phyloP scores from a whole-genome alignment of 2,797 vertebrate species.

The Dendrocincla tyrannina region DNA sequence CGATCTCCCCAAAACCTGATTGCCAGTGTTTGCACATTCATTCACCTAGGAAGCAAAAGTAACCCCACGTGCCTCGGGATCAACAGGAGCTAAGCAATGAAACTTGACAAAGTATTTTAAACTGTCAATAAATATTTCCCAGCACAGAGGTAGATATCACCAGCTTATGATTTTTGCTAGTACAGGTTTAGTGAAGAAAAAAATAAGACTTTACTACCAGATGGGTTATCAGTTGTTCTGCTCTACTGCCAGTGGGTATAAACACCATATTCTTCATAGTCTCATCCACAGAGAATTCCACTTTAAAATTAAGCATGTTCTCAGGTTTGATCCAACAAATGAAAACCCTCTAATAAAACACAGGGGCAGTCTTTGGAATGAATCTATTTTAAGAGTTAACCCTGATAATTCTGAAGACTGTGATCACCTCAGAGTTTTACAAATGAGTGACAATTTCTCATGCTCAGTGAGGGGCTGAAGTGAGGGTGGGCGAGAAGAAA shows the following conservation, averaged over 20 bases:
- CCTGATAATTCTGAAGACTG: neutral
- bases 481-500: neutral
- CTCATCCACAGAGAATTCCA: neutral
- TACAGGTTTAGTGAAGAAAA: neutral
- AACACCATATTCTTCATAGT: neutral
- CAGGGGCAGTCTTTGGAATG: neutral
- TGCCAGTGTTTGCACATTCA: neutral
- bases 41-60: neutral
- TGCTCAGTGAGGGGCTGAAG: neutral
- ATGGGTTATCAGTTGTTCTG: neutral
- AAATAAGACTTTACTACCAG: neutral
- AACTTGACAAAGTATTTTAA: neutral
- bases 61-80: neutral
- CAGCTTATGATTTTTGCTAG: neutral
- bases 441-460: neutral
- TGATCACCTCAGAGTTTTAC: neutral
- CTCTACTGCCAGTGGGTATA: neutral
- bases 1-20: neutral
- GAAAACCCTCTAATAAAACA: neutral
- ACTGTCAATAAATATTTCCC: neutral
- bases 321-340: neutral
- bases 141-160: neutral
- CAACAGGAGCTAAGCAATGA: neutral
- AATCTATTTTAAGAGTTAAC: neutral
- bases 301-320: neutral